Evolutionary conservation across 35 echinoderm and acorn worm genomes (phyloP).

Genomic region (Ptychodera flava): DNA sequence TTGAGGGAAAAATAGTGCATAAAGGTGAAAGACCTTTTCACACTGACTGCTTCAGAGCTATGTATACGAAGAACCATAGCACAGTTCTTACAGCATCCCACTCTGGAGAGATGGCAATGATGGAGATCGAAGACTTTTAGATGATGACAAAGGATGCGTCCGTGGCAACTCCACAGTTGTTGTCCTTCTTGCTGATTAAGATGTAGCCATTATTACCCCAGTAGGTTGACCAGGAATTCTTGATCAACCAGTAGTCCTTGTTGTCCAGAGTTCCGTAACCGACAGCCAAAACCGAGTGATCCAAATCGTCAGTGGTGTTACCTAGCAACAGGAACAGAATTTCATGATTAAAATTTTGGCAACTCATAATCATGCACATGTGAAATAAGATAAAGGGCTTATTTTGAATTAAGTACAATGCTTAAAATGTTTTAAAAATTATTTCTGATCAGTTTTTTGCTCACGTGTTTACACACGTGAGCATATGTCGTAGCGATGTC

Average conservation of each 20-base stretch:
- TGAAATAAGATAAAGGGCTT: not conserved
- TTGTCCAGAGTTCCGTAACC: slow-evolving; percentile 48
- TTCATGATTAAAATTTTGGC: not conserved
- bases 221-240: slow-evolving; percentile 76
- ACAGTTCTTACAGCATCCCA: too few relatives aligned
- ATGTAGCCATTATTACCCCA: slow-evolving; percentile 97
- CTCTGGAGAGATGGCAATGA: too few relatives aligned
- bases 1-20: too few relatives aligned
- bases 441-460: too few relatives aligned
- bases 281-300: slow-evolving; percentile 81
- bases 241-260: slow-evolving; percentile 80
- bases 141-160: slow-evolving; percentile 48
- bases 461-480: too few relatives aligned
- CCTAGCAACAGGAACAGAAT: slow-evolving; percentile 31
- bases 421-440: too few relatives aligned
- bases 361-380: slow-evolving; percentile 16
- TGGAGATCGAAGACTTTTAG: not conserved
- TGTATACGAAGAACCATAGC: too few relatives aligned
- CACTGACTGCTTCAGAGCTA: too few relatives aligned
- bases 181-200: slow-evolving; percentile 68
- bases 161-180: slow-evolving; percentile 86
- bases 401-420: too few relatives aligned
- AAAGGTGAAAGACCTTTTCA: too few relatives aligned
- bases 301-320: slow-evolving; percentile 59
- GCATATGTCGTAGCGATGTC: too few relatives aligned